Evolutionary conservation across 2,888 invertebrate species (phyloP), one percentile per base, ranked within the genome.

Genomic region (Diaprepes abbreviatus): DNA sequence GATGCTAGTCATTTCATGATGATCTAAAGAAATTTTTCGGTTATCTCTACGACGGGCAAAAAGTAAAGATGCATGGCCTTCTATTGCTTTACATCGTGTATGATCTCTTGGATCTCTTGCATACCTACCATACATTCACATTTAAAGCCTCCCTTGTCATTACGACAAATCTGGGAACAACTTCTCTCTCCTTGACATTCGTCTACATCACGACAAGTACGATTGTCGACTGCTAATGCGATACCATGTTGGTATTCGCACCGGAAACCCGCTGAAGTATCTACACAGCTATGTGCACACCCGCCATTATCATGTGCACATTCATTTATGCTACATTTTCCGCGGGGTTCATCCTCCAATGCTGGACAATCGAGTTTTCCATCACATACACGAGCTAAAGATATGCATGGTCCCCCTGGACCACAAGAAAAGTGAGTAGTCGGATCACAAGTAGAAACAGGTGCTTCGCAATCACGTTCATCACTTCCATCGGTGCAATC

Each of bases 101-200:
- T 91, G 89, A 81, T 96, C 93, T 66, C 92, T 88, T 0, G 94
- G 94, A 83, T 96, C 95, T 36, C 93, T 86, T 73, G 92, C 89
- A 83, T 98, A 98, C 97, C 97, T 0, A 89, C 84, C 72, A 92
- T 88, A 81, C 98, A 98, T 80, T 93, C 93, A 83, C 98, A 98
- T 80, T 96, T 96, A 86, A 93, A 98, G 2, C 92, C 89, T 3
- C 98, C 98, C 79, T 94, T 92, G 78, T 93, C 93, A 83, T 98
- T 98, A 75, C 91, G 89, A 84, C 98, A 98, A 75, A 89, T 88
- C 83, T 98, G 98, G 0, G 98, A 98, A 83, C 98, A 98, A 10
- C 92, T 89, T 9, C 96, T 97, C 0, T 93, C 91, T 72, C 91
- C 90, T 65, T 92, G 88, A 81, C 98, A 98, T 83, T 98, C 98